These are phyloP conservation scores for Sibirionetta formosa DNA, from an alignment of 2,797 vertebrate genomes.

Conservation along the genomic window DNA sequence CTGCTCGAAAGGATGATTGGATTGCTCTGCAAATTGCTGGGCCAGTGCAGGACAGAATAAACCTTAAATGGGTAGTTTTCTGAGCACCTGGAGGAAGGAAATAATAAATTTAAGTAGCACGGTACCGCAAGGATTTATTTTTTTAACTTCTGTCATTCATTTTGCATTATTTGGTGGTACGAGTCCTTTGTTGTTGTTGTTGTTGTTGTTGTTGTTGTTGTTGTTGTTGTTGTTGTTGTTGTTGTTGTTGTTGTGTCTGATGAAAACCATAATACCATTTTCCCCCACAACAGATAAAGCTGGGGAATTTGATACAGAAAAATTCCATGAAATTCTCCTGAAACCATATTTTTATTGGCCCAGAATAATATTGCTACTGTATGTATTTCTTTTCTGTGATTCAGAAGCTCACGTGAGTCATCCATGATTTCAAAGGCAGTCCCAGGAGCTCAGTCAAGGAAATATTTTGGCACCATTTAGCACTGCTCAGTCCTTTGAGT, in stretches of 20 bases:
- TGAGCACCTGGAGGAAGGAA: neutral
- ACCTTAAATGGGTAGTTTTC: neutral
- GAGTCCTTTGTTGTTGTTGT: neutral
- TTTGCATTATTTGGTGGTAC: neutral
- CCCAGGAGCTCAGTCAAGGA: slow-evolving; percentile 39
- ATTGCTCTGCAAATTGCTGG: neutral
- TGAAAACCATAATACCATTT: slow-evolving; percentile 24
- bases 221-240: neutral
- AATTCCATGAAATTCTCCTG: slow-evolving; percentile 25
- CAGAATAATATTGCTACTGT: neutral
- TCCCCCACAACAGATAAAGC: slow-evolving; percentile 44
- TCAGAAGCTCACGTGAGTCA: slow-evolving; percentile 55
- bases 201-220: neutral
- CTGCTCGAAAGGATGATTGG: neutral
- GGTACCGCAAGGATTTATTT: neutral
- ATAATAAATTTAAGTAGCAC: neutral
- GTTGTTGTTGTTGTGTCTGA: neutral
- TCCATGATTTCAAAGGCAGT: slow-evolving; percentile 34
- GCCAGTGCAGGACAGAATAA: neutral
- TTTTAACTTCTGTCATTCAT: neutral
- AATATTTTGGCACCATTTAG: slow-evolving; percentile 41
- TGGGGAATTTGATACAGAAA: slow-evolving; percentile 37
- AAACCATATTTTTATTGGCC: slow-evolving; percentile 39
- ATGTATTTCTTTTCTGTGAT: neutral
- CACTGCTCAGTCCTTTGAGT: slow-evolving; percentile 37